A percentile compares a stretch with the other conserved stretches of the same genome.
phyloP scores from a whole-genome alignment of 1,140 invertebrate genomes.

The Drosophila arizonae region DNA sequence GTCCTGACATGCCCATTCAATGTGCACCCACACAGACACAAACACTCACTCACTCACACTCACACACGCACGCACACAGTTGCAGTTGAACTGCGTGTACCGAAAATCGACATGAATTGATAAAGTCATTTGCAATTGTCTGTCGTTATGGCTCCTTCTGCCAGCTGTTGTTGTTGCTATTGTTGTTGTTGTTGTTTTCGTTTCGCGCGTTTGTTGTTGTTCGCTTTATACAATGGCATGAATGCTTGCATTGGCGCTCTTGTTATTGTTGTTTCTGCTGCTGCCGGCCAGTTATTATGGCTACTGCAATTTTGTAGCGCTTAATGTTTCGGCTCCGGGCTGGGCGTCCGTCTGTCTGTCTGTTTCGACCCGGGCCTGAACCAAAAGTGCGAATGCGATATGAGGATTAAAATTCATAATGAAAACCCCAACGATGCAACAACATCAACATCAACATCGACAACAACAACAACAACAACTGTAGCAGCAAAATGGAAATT shows the following conservation, averaged over 20 bases:
- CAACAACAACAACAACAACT: constrained; percentile 15
- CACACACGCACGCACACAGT: constrained; percentile 11
- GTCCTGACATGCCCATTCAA: constrained; percentile 53
- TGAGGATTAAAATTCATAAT: constrained; percentile 80
- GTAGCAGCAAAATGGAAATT: constrained; percentile 35
- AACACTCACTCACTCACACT: background rate
- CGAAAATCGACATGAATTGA: constrained; percentile 79
- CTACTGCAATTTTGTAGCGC: constrained; percentile 77
- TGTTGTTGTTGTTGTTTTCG: constrained; percentile 47
- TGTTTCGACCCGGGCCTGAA: constrained; percentile 43
- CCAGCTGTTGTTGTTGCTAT: constrained; percentile 23
- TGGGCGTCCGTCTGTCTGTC: constrained; percentile 10
- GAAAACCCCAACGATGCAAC: constrained; percentile 64
- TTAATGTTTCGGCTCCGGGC: constrained; percentile 65
- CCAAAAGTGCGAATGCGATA: constrained; percentile 77
- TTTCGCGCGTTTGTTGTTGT: constrained; percentile 76
- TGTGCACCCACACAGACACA: background rate
- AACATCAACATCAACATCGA: constrained; percentile 10
- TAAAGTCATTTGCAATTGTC: constrained; percentile 81
- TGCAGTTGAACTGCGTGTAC: constrained; percentile 58
- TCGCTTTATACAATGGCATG: constrained; percentile 63
- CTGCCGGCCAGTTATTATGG: constrained; percentile 70
- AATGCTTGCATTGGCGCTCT: constrained; percentile 18
- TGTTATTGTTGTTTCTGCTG: constrained; percentile 49
- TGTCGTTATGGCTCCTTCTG: constrained; percentile 65